Percentiles rank a stretch among this genome's conserved stretches.
phyloP scores from a whole-genome alignment of 2,888 invertebrate species.

The Arge pagana region DNA sequence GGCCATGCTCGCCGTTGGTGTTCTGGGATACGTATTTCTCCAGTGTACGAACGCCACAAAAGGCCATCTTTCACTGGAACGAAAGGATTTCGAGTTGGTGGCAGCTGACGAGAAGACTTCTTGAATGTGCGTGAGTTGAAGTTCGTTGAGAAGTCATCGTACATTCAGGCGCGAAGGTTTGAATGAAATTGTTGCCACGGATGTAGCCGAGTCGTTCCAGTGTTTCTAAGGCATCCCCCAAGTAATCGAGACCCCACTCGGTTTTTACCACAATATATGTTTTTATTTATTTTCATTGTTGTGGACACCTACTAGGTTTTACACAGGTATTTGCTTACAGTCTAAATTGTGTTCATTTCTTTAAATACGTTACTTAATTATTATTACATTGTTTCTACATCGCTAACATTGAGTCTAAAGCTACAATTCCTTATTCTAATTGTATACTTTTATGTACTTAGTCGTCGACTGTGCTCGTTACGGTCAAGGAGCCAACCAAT shows the following conservation, averaged over 20 bases:
- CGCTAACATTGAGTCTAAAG: constrained; percentile 57
- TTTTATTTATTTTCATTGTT: constrained; percentile 55
- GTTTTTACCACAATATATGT: constrained; percentile 57
- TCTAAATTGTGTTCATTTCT: constrained; percentile 42
- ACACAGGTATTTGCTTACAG: constrained; percentile 57
- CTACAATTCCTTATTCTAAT: constrained; percentile 55
- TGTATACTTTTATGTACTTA: constrained; percentile 57
- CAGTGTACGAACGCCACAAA: too few relatives aligned
- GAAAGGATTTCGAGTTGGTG: too few relatives aligned
- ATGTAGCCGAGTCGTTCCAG: not conserved
- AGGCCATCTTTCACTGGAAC: too few relatives aligned
- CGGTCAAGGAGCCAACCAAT: constrained; percentile 45
- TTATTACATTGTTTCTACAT: constrained; percentile 56
- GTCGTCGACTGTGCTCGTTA: constrained; percentile 45
- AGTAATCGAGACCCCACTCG: not conserved
- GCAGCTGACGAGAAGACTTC: too few relatives aligned
- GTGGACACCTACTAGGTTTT: constrained; percentile 59
- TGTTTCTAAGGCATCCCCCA: too few relatives aligned
- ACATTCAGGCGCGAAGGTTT: not conserved
- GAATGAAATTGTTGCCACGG: not conserved
- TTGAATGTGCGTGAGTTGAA: not conserved
- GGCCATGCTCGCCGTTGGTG: too few relatives aligned
- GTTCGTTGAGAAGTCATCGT: constrained; percentile 26
- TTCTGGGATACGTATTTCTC: too few relatives aligned
- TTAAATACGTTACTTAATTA: constrained; percentile 58